A percentile compares a stretch with the other conserved stretches of the same genome.
Evolutionary conservation across 2,888 invertebrate species (phyloP).

Genomic region (Melinaea menophilus): DNA sequence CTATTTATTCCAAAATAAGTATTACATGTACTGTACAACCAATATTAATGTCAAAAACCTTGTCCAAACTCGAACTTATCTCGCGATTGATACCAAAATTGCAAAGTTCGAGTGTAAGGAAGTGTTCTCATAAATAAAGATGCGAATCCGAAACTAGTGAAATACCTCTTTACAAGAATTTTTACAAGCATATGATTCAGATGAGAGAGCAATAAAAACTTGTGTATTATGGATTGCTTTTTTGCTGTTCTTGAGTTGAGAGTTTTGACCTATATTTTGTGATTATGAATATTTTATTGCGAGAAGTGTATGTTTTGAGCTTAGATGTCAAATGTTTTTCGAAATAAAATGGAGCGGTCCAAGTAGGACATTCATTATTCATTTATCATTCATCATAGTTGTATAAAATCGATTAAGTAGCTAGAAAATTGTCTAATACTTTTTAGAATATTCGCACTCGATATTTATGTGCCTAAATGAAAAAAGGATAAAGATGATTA

Average conservation of each 20-base stretch:
- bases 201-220: slow-evolving; percentile 63
- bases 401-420: too few relatives aligned
- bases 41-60: slow-evolving; percentile 30
- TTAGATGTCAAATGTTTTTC: slow-evolving; percentile 3
- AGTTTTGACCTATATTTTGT: slow-evolving; percentile 17
- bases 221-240: slow-evolving; percentile 32
- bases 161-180: slow-evolving; percentile 45
- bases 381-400: too few relatives aligned
- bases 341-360: too few relatives aligned
- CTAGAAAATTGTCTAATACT: too few relatives aligned
- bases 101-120: slow-evolving; percentile 53
- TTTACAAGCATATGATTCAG: slow-evolving; percentile 56
- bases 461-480: too few relatives aligned
- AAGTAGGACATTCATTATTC: too few relatives aligned
- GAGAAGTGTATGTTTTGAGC: too few relatives aligned
- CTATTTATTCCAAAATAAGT: slow-evolving; percentile 13
- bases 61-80: slow-evolving; percentile 21
- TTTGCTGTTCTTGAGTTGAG: slow-evolving; percentile 14
- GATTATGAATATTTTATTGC: background rate
- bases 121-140: slow-evolving; percentile 59
- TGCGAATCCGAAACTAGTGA: slow-evolving; percentile 43
- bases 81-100: slow-evolving; percentile 28
- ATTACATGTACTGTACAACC: slow-evolving; percentile 23
- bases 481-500: too few relatives aligned
- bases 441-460: too few relatives aligned